phyloP scores from a whole-genome alignment of 2,888 invertebrate genomes.

The Conops quadrifasciatus region DNA sequence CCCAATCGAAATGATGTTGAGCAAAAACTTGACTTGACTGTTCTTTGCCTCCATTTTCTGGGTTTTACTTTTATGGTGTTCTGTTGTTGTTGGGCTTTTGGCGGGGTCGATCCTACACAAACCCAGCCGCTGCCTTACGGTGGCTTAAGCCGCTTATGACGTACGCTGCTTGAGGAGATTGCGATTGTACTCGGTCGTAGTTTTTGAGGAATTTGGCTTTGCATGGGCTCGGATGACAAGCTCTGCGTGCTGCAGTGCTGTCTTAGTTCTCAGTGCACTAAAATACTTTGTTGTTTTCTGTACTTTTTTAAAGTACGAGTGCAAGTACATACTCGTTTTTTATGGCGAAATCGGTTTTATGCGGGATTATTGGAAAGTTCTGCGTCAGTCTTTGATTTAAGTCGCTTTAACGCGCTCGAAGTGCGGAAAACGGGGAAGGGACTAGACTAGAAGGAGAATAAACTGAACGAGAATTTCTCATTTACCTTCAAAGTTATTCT shows the following conservation, averaged over 20 bases:
- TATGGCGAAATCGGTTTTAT: no score
- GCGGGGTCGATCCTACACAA: background rate
- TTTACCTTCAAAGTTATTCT: no score
- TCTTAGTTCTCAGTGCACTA: background rate
- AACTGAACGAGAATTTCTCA: no score
- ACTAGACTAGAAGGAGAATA: no score
- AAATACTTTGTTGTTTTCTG: background rate
- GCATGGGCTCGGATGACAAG: background rate
- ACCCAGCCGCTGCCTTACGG: slow-evolving; percentile 6
- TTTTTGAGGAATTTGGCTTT: slow-evolving; percentile 10
- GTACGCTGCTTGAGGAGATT: no score
- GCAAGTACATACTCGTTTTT: no score
- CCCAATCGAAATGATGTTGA: slow-evolving; percentile 29
- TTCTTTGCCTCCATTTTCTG: background rate
- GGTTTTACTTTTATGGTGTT: background rate
- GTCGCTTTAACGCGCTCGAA: no score
- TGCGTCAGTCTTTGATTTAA: no score
- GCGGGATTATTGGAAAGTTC: no score
- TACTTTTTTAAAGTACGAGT: no score
- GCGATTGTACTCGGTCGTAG: no score
- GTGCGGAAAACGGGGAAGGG: no score
- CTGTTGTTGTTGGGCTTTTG: background rate
- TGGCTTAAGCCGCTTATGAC: slow-evolving; percentile 13
- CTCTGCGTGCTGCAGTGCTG: background rate
- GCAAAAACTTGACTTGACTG: slow-evolving; percentile 14